Evolutionary conservation across 1,140 invertebrate genomes (phyloP), one percentile per base, ranked within the genome.

Genomic region (Streblospio benedicti): DNA sequence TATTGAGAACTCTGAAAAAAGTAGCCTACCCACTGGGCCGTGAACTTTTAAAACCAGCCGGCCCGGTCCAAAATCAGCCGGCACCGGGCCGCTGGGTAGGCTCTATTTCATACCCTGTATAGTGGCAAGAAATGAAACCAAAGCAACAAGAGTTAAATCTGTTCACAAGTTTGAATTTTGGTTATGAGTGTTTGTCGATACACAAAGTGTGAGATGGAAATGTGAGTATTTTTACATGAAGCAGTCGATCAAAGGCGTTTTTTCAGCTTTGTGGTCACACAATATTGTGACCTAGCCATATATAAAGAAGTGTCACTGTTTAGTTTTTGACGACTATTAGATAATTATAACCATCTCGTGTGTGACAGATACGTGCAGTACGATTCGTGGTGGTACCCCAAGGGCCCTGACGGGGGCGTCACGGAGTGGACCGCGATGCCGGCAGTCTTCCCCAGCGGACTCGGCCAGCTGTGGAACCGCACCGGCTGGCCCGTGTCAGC

Each of bases 351-450:
- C 16, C 41, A 23, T 41, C 38, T 47, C 23, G 41, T 32, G 43
- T 12, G 30, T 33, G 35, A 32, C 59, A 71, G 70, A 38, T 73
- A 70, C 50, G 23, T 73, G 4, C 70, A 73, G 67, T 71, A 67
- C 44, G 71, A 73, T 55, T 70, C 67, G 27, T 73, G 71, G 71
- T 72, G 67, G 66, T 73, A 73, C 52, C 66, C 65, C 55, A 67
- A 69, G 59, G 69, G 64, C 20, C 38, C 56, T 16, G 49, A 30
- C 18, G 49, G 66, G 31, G 70, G 66, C 12, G 66, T 67, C 23
- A 66, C 65, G 35, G 67, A 65, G 16, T 71, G 70, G 67, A 63
- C 51, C 18, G 32, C 64, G 16, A 64, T 53, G 33, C 65, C 67
- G 4, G 61, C 67, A 14, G 56, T 70, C 25, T 70, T 71, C 41